Evolutionary conservation across 37 sponge, comb jelly and placozoan genomes (phyloP), one percentile per base, ranked within the genome.

Genomic region (Mnemiopsis leidyi): DNA sequence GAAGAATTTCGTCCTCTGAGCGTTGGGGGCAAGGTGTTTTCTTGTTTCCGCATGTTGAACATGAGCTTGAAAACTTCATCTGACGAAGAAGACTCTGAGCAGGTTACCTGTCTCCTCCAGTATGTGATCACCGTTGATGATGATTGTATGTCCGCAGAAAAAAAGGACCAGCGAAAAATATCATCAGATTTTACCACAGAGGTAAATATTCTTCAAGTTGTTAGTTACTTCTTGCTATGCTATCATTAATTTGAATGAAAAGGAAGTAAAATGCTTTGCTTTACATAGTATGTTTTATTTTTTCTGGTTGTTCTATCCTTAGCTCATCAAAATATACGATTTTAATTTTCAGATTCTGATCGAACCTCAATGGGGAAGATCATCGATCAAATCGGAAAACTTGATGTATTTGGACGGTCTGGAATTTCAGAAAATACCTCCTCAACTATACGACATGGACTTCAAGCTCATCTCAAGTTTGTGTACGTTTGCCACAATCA

Each of bases 71-170:
- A 18, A 13, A 77, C 79, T 1, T 28, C 79, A 26, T 31, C 35
- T 0, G 24, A 3, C 2, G 1, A 16, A 25, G 9, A 33, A 18
- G 21, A 16, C 21, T 29, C 29, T 2, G 79, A 18, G 9, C 36
- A 34, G 18, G 79, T 77, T 13, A n/a, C 48, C 13, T 23, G 61
- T 40, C 25, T 85, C 29, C 61, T 85, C 29, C 90, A 85, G 48
- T 85, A 85, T 85, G 36, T 85, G 20, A 85, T 85, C 24, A 85
- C 13, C 24, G 90, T 85, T 35, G 90, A 85, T 40, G 90, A 85
- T 33, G 90, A 85, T 40, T 21, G 9, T 18, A 77, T 32, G 36
- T 85, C 90, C 3, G 0, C 48, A 25, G 90, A 85, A 1, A 18
- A 25, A 61, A 85, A 38, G 48, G 90, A 85, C 21, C 61, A 25